phyloP scores from a whole-genome alignment of 2,797 vertebrate genomes.

The Sibirionetta formosa region DNA sequence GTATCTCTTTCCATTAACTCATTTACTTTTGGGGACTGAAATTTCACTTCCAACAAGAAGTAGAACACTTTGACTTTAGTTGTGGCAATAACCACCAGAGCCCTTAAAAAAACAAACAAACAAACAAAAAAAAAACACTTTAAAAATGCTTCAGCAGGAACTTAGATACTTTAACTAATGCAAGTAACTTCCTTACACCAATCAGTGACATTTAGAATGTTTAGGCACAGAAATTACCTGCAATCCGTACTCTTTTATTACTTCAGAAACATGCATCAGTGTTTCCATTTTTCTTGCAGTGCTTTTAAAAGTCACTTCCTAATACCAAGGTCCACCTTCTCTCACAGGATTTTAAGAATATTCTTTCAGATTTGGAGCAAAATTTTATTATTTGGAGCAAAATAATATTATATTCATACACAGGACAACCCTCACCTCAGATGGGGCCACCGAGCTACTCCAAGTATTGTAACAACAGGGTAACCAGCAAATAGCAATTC shows the following conservation, averaged over 20 bases:
- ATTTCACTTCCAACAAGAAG: not conserved
- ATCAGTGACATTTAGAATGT: not conserved
- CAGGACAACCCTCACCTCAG: not conserved
- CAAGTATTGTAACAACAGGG: not conserved
- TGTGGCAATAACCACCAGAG: not conserved
- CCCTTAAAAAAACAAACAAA: fast-evolving
- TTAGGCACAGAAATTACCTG: not conserved
- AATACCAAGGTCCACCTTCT: not conserved
- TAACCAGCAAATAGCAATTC: not conserved
- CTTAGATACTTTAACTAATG: not conserved
- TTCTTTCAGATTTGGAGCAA: not conserved
- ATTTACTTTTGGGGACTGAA: not conserved
- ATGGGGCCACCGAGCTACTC: not conserved
- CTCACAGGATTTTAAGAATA: not conserved
- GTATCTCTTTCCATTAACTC: not conserved
- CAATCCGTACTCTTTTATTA: not conserved
- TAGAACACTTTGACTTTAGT: not conserved
- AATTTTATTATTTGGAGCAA: not conserved
- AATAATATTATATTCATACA: not conserved
- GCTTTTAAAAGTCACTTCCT: not conserved
- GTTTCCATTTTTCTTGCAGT: not conserved
- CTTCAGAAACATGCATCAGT: not conserved
- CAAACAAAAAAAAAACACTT: not conserved
- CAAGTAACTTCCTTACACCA: not conserved
- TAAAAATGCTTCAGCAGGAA: conserved; percentile 6